Conservation (phyloP, 2,113 vertebrate species). For the human region DNA sequence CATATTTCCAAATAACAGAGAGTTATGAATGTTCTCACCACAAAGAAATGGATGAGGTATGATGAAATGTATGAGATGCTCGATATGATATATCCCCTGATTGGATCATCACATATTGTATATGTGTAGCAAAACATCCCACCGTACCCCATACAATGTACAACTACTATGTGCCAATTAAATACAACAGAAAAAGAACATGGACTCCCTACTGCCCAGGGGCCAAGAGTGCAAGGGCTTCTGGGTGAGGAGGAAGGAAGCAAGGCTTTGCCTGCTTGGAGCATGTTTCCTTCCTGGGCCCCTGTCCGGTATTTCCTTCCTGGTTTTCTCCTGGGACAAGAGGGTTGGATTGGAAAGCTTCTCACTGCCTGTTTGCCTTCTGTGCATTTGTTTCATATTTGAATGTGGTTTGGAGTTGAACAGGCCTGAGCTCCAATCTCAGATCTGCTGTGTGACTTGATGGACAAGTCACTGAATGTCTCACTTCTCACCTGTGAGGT, state of each 20-base stretch:
- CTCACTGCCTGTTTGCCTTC: fast-evolving
- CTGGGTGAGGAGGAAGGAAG: fast-evolving
- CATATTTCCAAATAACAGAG: background rate
- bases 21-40: background rate
- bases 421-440: background rate
- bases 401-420: fast-evolving
- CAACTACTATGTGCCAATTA: background rate
- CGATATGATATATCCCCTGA: background rate
- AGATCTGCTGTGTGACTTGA: background rate
- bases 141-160: background rate
- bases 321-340: fast-evolving
- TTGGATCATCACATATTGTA: background rate
- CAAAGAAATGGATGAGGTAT: background rate
- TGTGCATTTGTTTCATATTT: fast-evolving
- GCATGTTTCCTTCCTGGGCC: fast-evolving
- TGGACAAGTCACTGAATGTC: no score
- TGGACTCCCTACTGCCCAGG: fast-evolving
- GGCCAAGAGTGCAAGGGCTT: background rate
- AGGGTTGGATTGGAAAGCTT: fast-evolving
- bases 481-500: background rate
- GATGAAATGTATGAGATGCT: background rate
- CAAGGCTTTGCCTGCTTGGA: fast-evolving
- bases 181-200: background rate
- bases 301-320: fast-evolving
- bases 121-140: background rate